Evolutionary conservation across 2,888 invertebrate species (phyloP).

Genomic region (Urechis unicinctus): DNA sequence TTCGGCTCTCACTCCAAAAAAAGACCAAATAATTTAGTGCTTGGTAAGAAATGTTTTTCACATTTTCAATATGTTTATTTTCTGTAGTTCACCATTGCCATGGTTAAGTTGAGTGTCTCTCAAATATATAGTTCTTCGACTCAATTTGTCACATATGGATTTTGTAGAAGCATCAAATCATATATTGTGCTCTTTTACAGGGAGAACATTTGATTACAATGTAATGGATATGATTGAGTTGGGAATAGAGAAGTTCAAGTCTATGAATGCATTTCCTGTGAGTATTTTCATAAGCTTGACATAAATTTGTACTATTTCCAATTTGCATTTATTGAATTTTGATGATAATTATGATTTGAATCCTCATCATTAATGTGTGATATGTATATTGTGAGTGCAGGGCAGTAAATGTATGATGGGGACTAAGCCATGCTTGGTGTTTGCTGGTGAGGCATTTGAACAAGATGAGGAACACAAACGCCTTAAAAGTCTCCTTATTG

Average conservation of each 20-base stretch:
- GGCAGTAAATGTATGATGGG: constrained; percentile 59
- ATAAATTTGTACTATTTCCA: constrained; percentile 16
- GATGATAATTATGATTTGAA: too few relatives aligned
- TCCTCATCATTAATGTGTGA: too few relatives aligned
- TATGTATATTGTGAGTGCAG: too few relatives aligned
- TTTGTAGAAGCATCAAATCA: too few relatives aligned
- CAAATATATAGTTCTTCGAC: background rate
- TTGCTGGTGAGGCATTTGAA: constrained; percentile 89
- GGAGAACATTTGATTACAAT: constrained; percentile 79
- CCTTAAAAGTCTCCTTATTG: constrained; percentile 73
- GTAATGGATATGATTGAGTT: constrained; percentile 95
- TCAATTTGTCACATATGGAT: background rate
- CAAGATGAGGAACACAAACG: constrained; percentile 68
- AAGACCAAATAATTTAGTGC: constrained; percentile 80
- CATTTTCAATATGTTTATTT: background rate
- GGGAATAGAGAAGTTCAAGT: constrained; percentile 75
- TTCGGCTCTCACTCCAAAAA: constrained; percentile 92
- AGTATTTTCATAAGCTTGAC: constrained; percentile 6
- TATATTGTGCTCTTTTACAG: too few relatives aligned
- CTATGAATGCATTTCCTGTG: constrained; percentile 67
- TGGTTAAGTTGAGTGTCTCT: background rate
- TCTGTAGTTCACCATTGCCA: too few relatives aligned
- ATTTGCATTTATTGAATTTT: too few relatives aligned
- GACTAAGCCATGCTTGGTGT: constrained; percentile 83
- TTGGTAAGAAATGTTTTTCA: constrained; percentile 58